Percentiles rank a stretch among this genome's conserved stretches.
Evolutionary conservation across 2,113 vertebrate species (phyloP).

Genomic region (Pogonocichla stellata): DNA sequence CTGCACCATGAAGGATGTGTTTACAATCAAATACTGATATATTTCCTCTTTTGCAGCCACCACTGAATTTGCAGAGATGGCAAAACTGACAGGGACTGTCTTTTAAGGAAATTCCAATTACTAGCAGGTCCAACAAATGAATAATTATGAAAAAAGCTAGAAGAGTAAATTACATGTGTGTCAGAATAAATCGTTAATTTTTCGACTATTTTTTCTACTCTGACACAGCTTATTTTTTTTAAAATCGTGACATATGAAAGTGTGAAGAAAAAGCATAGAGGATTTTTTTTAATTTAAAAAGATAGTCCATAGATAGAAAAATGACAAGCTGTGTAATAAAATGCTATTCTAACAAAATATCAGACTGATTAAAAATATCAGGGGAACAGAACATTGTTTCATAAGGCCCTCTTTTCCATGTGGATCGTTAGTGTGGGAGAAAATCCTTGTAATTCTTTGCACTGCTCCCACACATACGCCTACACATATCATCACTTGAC

Average conservation of each 20-base stretch:
- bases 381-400: slow-evolving; percentile 70
- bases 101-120: slow-evolving; percentile 26
- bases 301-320: slow-evolving; percentile 7
- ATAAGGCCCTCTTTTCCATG: slow-evolving; percentile 67
- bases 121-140: slow-evolving; percentile 39
- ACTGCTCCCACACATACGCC: slow-evolving; percentile 77
- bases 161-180: slow-evolving; percentile 46
- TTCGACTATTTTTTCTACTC: slow-evolving; percentile 20
- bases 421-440: slow-evolving; percentile 72
- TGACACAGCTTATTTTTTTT: neutral
- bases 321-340: slow-evolving; percentile 58
- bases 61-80: neutral
- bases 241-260: neutral
- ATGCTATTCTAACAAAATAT: slow-evolving; percentile 67
- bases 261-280: neutral
- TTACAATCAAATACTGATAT: neutral
- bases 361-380: slow-evolving; percentile 71
- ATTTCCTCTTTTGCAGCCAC: neutral
- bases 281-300: neutral
- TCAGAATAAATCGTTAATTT: slow-evolving; percentile 44
- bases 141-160: slow-evolving; percentile 1
- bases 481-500: slow-evolving; percentile 79
- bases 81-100: neutral
- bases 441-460: slow-evolving; percentile 79
- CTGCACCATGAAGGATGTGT: neutral